Percentiles rank a stretch among this genome's conserved stretches.
These are phyloP conservation scores for silkworm (Bombyx mori) DNA, from an alignment of 1,140 invertebrate species.

Conservation along the genomic window ASM3026992v2 NC_085130.1:3142501-3143000, in stretches of 20 bases:
- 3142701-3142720: neutral
- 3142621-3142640: constrained; percentile 3
- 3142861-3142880: neutral
- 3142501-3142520: neutral
- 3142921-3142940: constrained; percentile 1
- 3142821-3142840: constrained; percentile 1
- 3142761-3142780: constrained; percentile 4
- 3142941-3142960: constrained; percentile 4
- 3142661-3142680: neutral
- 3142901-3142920: constrained; percentile 3
- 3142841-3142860: constrained; percentile 4
- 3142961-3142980: neutral
- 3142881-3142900: neutral
- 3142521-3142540: neutral
- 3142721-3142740: too few species aligned
- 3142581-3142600: constrained; percentile 1
- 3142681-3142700: neutral
- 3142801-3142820: constrained; percentile 3
- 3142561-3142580: constrained; percentile 2
- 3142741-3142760: neutral
- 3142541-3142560: constrained; percentile 4
- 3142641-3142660: constrained; percentile 1
- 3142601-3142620: constrained; percentile 1
- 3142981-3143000: neutral
- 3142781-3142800: constrained; percentile 2